Base-by-base conservation (phyloP, 2,113 vertebrate species). In the Pomatostomus ruficeps region DNA sequence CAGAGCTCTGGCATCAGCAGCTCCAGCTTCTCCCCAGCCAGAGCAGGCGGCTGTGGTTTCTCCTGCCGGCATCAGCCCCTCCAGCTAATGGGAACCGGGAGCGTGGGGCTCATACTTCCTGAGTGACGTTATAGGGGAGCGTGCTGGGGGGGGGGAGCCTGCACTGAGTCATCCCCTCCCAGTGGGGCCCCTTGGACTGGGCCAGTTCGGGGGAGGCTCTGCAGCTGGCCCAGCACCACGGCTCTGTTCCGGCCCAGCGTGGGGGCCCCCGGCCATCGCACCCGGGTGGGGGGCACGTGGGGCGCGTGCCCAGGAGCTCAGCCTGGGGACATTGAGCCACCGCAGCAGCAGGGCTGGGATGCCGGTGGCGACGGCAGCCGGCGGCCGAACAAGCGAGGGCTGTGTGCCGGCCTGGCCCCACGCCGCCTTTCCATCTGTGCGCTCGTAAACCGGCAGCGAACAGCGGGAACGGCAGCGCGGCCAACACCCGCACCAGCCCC, bases 121-220 rank as follows among this genome's bases (percentile, higher is more conserved):
- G 43, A 89, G 77, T 96, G 96, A 96, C 77, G 94, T 94, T 57
- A 79, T 79, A 88, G 81, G 82, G 93, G 82, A 93, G 68, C 45
- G 28, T 68, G 71, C 54, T 71, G 3, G 14, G 31, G 35, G 17
- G 71, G 38, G 20, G 77, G 36, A 43, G 68, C 58, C 78, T 59
- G 52, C 62, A 63, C 26, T 95, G 93, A 85, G 18, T 97, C 93
- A 95, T 93, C 38, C 48, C 85, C 45, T 88, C 93, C 93, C 71
- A 5, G 7, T 24, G 89, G 93, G 95, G 95, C 93, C 95, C 86
- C 89, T 84, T 13, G 1, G 73, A 61, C 85, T 29, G 93, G 82
- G 90, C 81, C 93, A 55, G 45, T 1, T 7, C 0, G 31, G 79
- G 62, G 89, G 75, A 88, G 70, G 71, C 55, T 91, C 85, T 12